phyloP scores from a whole-genome alignment of 2,113 vertebrate species.

The Rhea americana region DNA sequence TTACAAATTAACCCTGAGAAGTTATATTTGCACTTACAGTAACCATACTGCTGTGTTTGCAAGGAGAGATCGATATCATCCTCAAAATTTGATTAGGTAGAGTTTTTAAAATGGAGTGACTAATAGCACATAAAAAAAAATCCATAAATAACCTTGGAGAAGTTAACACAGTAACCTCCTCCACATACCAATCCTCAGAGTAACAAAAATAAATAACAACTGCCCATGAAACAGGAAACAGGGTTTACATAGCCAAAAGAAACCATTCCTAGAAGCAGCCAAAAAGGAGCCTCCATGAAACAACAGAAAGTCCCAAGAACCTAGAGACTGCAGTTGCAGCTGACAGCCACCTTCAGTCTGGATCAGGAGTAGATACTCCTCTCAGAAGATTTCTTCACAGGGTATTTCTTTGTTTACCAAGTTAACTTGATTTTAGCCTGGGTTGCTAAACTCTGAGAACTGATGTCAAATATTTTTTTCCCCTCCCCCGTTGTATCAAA shows the following conservation, averaged over 20 bases:
- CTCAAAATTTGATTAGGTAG: neutral
- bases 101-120: neutral
- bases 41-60: neutral
- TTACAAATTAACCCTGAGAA: neutral
- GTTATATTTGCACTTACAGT: neutral
- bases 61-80: neutral
- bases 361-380: neutral
- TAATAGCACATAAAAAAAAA: neutral
- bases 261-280: neutral
- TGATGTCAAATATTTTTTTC: neutral
- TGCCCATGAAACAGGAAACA: conserved; percentile 12
- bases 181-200: neutral
- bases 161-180: neutral
- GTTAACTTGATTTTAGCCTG: neutral
- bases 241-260: neutral
- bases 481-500: neutral
- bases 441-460: neutral
- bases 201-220: conserved; percentile 15
- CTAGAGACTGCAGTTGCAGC: fast-evolving
- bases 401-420: neutral
- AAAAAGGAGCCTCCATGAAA: neutral
- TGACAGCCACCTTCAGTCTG: neutral
- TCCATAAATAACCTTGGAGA: neutral
- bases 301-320: neutral
- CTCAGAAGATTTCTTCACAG: neutral